Evolutionary conservation across 2,888 invertebrate genomes (phyloP), one percentile per base, ranked within the genome.

Genomic region (Acholoe squamosa): DNA sequence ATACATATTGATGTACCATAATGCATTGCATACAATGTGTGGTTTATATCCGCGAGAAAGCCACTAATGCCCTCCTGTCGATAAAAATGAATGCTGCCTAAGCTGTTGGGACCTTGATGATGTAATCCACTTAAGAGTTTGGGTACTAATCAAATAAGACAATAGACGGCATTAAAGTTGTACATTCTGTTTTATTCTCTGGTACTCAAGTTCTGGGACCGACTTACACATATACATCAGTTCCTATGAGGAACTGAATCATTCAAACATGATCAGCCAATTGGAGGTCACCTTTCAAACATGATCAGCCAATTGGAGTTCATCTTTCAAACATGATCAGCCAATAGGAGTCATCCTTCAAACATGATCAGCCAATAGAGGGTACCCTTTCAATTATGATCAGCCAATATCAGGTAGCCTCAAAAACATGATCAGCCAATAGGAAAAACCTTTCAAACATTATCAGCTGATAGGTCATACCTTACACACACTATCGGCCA

Each of bases 101-200:
- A n/a, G n/a, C n/a, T n/a, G n/a, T n/a, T n/a, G n/a, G n/a, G n/a
- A n/a, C n/a, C n/a, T n/a, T n/a, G n/a, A n/a, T n/a, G n/a, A n/a
- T n/a, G n/a, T n/a, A n/a, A n/a, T n/a, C n/a, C n/a, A 54, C 12
- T 14, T 14, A 54, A 54, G 19, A 10, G 19, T 54, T 19, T 14
- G 19, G 12, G 19, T 19, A 10, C 43, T 43, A 10, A 43, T 7
- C 10, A 43, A 43, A 43, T 43, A 10, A 43, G 43, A 43, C 43
- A 43, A 43, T 3, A 43, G 43, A 43, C 43, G 3, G 43, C 3
- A 43, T 3, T 10, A 43, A 43, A 43, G 43, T 61, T n/a, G 61
- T 61, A 61, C 61, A 61, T 61, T n/a, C 61, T 61, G 61, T 61
- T 61, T 61, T n/a, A n/a, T 61, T 61, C n/a, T 61, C 61, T 61